Conservation (phyloP, 2,797 vertebrate species). For the Melanogrammus aeglefinus region DNA sequence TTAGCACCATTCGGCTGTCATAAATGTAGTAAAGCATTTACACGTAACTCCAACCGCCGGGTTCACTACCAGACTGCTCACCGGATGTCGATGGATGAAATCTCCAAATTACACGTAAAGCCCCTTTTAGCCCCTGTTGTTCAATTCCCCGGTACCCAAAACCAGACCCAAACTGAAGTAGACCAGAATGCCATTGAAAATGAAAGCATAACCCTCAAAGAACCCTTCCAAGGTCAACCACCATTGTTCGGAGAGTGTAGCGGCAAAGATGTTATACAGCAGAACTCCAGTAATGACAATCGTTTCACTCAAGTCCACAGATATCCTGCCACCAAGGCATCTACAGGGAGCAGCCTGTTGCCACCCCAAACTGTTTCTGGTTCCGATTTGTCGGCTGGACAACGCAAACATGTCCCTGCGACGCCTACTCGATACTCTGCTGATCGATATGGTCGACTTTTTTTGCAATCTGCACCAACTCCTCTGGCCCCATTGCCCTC, state of each 20-base stretch:
- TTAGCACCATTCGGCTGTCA: constrained; percentile 92
- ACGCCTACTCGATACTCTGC: constrained; percentile 22
- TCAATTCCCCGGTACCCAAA: constrained; percentile 19
- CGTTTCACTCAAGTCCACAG: constrained; percentile 6
- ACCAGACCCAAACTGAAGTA: constrained; percentile 6
- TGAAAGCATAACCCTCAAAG: constrained; percentile 11
- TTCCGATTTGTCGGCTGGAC: constrained; percentile 27
- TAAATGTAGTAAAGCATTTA: constrained; percentile 90
- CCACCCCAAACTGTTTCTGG: constrained; percentile 19
- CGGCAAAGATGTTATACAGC: constrained; percentile 14
- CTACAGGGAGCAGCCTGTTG: constrained; percentile 3
- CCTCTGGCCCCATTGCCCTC: constrained; percentile 21
- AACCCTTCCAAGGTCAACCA: constrained; percentile 25
- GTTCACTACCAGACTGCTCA: constrained; percentile 90
- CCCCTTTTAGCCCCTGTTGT: constrained; percentile 61
- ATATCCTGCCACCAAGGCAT: constrained; percentile 11
- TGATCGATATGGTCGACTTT: constrained; percentile 15
- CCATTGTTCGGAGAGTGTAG: constrained; percentile 28
- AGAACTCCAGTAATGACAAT: constrained; percentile 29
- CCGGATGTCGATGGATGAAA: constrained; percentile 85
- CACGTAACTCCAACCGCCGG: constrained; percentile 94
- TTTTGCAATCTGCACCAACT: constrained; percentile 21
- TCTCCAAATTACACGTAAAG: constrained; percentile 85
- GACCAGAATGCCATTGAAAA: constrained; percentile 14
- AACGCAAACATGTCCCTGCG: constrained; percentile 18